Evolutionary conservation across 2,113 vertebrate species (phyloP).

Genomic region (Struthio camelus): DNA sequence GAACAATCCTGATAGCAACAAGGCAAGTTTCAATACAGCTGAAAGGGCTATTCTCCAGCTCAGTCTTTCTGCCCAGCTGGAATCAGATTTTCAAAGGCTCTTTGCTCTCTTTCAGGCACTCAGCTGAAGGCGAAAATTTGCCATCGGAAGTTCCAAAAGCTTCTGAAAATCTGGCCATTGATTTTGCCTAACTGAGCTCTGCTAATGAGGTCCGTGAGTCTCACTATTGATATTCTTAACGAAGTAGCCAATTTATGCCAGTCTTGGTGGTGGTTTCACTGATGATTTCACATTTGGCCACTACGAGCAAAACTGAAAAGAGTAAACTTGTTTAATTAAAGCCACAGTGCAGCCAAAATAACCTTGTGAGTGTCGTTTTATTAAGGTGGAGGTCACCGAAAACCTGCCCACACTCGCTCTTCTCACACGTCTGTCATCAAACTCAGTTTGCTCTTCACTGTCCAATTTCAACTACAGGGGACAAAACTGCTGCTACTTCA

Average conservation of each 20-base stretch:
- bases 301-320: background rate
- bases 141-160: background rate
- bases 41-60: background rate
- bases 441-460: background rate
- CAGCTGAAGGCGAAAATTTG: background rate
- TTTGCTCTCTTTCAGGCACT: background rate
- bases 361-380: background rate
- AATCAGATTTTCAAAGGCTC: background rate
- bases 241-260: accelerated
- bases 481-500: background rate
- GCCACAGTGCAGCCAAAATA: background rate
- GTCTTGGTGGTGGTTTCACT: background rate
- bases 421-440: background rate
- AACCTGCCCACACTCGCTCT: background rate
- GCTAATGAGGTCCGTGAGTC: accelerated
- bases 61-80: background rate
- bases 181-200: background rate
- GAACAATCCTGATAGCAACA: background rate
- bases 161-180: background rate
- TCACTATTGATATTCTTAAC: background rate
- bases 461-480: background rate
- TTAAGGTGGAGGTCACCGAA: background rate
- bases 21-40: background rate
- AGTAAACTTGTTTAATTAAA: background rate
- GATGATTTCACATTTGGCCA: background rate